Conservation (phyloP, 92 coral and sea anemone species). For the Meandrina meandrites region DNA sequence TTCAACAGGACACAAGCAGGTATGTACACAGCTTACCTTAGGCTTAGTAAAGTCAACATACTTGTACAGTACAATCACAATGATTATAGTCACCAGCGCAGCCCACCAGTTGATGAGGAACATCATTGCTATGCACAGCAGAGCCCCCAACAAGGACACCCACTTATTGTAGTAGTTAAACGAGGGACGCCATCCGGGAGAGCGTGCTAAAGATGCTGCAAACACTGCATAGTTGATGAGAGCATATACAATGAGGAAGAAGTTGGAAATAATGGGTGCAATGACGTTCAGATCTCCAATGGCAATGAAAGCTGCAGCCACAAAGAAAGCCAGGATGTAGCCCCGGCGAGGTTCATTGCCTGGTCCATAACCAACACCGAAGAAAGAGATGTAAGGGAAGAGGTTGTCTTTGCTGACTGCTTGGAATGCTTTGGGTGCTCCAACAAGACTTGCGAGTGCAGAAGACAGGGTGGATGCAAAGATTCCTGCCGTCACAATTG, state of each 20-base stretch:
- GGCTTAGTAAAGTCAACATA: slow-evolving; percentile 91
- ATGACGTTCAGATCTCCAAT: slow-evolving; percentile 93
- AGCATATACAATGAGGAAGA: slow-evolving; percentile 91
- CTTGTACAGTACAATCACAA: slow-evolving; percentile 80
- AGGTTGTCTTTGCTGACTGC: slow-evolving; percentile 91
- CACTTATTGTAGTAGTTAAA: slow-evolving; percentile 90
- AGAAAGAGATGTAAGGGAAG: slow-evolving; percentile 81
- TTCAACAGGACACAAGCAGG: too few relatives aligned
- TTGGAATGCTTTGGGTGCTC: slow-evolving; percentile 98
- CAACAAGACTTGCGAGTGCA: slow-evolving; percentile 98
- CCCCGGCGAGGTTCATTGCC: slow-evolving; percentile 96
- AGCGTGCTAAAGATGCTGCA: slow-evolving; percentile 92
- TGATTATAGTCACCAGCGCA: slow-evolving; percentile 84
- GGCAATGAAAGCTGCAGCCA: slow-evolving; percentile 81
- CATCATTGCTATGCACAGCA: slow-evolving; percentile 94
- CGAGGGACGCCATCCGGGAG: slow-evolving; percentile 98
- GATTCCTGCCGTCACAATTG: slow-evolving; percentile 93
- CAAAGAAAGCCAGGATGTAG: slow-evolving; percentile 78
- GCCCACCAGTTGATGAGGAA: slow-evolving; percentile 99
- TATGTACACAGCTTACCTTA: slow-evolving; percentile 60
- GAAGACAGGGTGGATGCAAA: slow-evolving; percentile 98
- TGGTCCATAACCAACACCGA: slow-evolving; percentile 84
- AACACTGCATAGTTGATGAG: slow-evolving; percentile 94
- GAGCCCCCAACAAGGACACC: slow-evolving; percentile 89
- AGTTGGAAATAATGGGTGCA: slow-evolving; percentile 93